Evolutionary conservation across 1,140 invertebrate genomes (phyloP), one percentile per base, ranked within the genome.

Genomic region (Brachionus asplanchnoidis): DNA sequence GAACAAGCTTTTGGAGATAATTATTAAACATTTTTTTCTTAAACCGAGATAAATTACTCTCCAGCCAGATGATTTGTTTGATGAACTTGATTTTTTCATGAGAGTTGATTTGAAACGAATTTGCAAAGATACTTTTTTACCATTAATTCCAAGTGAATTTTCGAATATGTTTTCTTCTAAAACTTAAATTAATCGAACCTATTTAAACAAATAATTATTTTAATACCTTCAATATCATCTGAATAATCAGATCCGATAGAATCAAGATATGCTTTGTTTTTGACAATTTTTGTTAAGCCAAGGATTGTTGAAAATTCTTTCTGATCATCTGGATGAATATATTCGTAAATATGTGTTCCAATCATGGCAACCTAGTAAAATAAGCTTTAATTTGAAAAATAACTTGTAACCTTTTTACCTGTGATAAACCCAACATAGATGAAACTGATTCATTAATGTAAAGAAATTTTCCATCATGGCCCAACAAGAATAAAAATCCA

Each of bases 381-480:
- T 20, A 50, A 50, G 44, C 11, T 14, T 14, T 50, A 14, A 0
- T 14, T n/a, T 50, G 5, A 50, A 53, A 53, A 53, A 53, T 11
- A 53, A 53, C 0, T 36, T 36, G 0, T 36, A 0, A 36, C 0
- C 32, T 36, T 8, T 20, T 73, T 73, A 73, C 73, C 2, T 68
- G 56, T 2, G 80, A 83, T 14, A 83, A n/a, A 68, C 80, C 80
- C 12, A 83, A 20, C 20, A 46, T 68, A 44, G 53, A 65, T n/a
- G 80, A 83, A 7, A 83, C 80, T 17, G 60, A 68, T 68, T 83
- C 80, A 28, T 40, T 65, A n/a, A 83, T 42, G 32, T 83, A 83
- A 20, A 83, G 44, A 46, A 83, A 65, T 83, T 60, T 83, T 68
- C 80, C 80, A 70, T 83, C 80, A 14, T 66, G 11, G 8, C 65